A percentile compares a stretch with the other conserved stretches of the same genome.
Conservation (phyloP, 2,797 vertebrate species). For the Myotis vivesi region DNA sequence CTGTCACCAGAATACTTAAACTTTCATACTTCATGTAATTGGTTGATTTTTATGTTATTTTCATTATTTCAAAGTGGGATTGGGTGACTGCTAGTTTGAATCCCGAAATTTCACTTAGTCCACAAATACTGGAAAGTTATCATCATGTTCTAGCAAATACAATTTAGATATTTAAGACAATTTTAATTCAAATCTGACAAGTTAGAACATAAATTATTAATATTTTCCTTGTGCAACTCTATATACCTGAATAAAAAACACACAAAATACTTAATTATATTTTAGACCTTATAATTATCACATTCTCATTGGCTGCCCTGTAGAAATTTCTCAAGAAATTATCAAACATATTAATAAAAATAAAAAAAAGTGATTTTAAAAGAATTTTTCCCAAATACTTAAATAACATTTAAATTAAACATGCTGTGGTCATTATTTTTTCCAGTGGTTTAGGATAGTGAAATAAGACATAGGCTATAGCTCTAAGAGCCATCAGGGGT, state of each 20-base stretch:
- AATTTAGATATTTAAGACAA: conserved; percentile 55
- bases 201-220: conserved; percentile 62
- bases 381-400: conserved; percentile 53
- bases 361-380: conserved; percentile 68
- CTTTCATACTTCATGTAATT: conserved; percentile 74
- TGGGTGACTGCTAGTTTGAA: conserved; percentile 60
- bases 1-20: conserved; percentile 79
- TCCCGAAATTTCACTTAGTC: conserved; percentile 64
- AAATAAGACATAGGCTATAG: conserved; percentile 72
- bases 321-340: conserved; percentile 78
- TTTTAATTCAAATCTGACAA: conserved; percentile 58
- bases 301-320: conserved; percentile 57
- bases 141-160: conserved; percentile 67
- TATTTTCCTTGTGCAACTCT: conserved; percentile 1
- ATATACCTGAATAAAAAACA: conserved; percentile 64
- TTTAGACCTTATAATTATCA: conserved; percentile 53
- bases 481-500: conserved; percentile 73
- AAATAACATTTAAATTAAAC: conserved; percentile 76
- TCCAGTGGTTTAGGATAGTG: conserved; percentile 69
- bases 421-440: conserved; percentile 70
- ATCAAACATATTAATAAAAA: conserved; percentile 79
- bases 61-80: conserved; percentile 71
- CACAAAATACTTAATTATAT: conserved; percentile 68
- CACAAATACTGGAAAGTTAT: conserved; percentile 37
- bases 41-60: conserved; percentile 77